These are phyloP conservation scores for Hypsopygia costalis DNA, from an alignment of 2,888 invertebrate genomes.

Conservation along the genomic window DNA sequence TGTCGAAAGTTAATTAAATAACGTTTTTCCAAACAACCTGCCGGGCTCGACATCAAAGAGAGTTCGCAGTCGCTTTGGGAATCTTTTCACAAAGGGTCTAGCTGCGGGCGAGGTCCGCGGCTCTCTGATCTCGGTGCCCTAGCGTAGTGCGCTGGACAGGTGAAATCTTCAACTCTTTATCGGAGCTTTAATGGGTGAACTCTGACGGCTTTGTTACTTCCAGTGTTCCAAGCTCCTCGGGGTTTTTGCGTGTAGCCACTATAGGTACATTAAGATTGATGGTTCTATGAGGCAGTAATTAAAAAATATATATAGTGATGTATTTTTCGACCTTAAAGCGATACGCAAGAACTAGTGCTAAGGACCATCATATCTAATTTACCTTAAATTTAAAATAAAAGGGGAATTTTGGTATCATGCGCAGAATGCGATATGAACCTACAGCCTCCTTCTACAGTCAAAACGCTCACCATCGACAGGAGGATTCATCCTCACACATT, in stretches of 20 bases:
- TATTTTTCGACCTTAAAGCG: no score
- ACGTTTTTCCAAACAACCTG: constrained; percentile 79
- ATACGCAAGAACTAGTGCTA: no score
- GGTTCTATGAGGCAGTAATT: no score
- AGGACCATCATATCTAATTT: no score
- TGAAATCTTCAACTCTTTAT: constrained; percentile 54
- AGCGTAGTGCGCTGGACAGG: constrained; percentile 56
- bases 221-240: not conserved
- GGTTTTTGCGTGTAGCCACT: not conserved
- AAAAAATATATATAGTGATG: no score
- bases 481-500: no score
- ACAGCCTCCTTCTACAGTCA: no score
- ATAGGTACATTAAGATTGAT: no score
- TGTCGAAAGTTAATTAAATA: constrained; percentile 81
- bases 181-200: constrained; percentile 22
- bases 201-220: constrained; percentile 15
- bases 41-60: constrained; percentile 71
- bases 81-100: constrained; percentile 68
- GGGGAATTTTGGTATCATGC: no score
- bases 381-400: no score
- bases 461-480: no score
- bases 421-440: no score
- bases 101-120: constrained; percentile 61
- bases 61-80: constrained; percentile 49
- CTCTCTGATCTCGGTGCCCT: constrained; percentile 46